Base-by-base conservation (phyloP, 2,797 vertebrate genomes). In the Cirrhinus mrigala region DNA sequence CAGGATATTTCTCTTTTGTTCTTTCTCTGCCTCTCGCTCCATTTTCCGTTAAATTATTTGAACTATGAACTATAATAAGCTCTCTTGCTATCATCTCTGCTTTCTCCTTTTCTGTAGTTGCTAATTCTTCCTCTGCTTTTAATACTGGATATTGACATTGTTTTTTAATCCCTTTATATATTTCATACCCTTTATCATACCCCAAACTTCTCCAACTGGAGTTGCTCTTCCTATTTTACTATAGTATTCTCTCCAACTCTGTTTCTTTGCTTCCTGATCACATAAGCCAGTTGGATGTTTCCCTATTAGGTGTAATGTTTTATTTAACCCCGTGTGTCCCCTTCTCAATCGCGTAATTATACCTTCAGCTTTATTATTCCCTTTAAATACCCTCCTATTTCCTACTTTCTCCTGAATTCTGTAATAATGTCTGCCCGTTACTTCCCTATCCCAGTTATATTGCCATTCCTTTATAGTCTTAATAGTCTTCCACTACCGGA, bases 31-130 rank as follows among this genome's bases (percentile, higher is more conserved):
- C 22, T 46, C 48, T 29, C 16, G 14, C 48, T 40, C 9, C 37
- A 11, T 62, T 52, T 60, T 73, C 69, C 22, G 20, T 58, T 44
- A 74, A 27, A 60, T 82, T 73, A 24, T 33, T 24, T 8, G 68
- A 73, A 12, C 50, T 82, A 58, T 82, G 81, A 3, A 82, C 50
- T 46, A 70, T 52, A 33, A 37, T 50, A 70, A 54, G 52, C 6
- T 12, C 50, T 29, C 50, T 40, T 11, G 79, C 46, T 18, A 81
- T n/a, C 62, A 82, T 71, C 48, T 80, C 79, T 33, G 80, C 48
- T 40, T 83, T 83, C 6, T 62, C 81, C 14, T 54, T 20, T 4
- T 82, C 48, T 40, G 46, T 14, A 6, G 44, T 6, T 29, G 18
- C 81, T 71, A 27, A 3, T 56, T n/a, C 24, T 20, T 73, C 33